Evolutionary conservation across 2,797 vertebrate genomes (phyloP).

Genomic region (Enteromius radiatus): DNA sequence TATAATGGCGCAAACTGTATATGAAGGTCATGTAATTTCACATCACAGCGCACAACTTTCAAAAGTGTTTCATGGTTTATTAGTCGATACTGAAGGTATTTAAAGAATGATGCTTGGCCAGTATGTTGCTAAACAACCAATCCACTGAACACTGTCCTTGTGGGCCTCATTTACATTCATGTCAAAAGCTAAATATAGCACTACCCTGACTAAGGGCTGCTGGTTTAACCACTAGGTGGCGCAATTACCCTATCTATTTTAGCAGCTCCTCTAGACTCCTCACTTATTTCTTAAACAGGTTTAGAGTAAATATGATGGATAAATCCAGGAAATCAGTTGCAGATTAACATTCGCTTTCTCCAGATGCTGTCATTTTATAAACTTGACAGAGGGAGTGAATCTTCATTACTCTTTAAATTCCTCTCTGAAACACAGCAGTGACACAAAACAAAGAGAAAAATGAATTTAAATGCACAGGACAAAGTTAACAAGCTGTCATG

Average conservation of each 20-base stretch:
- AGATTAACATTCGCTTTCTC: background rate
- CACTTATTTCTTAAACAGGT: background rate
- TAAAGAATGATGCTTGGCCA: background rate
- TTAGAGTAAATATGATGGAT: background rate
- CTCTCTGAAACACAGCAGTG: background rate
- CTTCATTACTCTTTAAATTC: conserved; percentile 9
- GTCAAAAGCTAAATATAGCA: background rate
- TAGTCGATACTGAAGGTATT: background rate
- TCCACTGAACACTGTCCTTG: background rate
- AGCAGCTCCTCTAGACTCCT: background rate
- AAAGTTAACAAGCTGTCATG: background rate
- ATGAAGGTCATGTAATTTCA: background rate
- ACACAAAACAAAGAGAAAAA: background rate
- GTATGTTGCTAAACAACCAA: background rate
- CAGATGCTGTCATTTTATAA: background rate
- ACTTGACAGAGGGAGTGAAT: background rate
- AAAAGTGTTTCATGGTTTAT: background rate
- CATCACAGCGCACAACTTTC: background rate
- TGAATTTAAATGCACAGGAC: background rate
- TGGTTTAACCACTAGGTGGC: conserved; percentile 47
- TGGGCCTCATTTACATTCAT: background rate
- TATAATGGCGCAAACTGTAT: background rate
- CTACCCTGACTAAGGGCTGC: background rate
- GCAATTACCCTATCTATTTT: conserved; percentile 23
- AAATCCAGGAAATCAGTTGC: conserved; percentile 13